Conservation (phyloP, 2,888 invertebrate genomes). For the Leptinotarsa tumamoca region DNA sequence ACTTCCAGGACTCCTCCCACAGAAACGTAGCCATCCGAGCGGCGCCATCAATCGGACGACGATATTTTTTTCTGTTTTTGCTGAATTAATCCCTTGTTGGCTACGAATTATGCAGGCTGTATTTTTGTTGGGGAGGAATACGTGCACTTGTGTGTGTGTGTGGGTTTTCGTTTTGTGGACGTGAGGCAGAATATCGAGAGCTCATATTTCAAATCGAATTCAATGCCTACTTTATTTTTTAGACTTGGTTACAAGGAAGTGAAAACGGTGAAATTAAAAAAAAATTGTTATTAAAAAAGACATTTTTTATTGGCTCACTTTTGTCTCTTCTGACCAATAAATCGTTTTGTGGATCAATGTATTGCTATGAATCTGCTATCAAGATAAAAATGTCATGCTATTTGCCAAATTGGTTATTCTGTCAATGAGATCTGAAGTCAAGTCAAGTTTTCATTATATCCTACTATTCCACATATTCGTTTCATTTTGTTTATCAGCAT, state of each 20-base stretch:
- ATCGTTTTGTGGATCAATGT: too few relatives aligned
- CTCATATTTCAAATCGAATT: neutral
- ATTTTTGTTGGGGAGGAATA: constrained; percentile 1
- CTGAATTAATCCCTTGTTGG: constrained; percentile 15
- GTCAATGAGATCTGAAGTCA: too few relatives aligned
- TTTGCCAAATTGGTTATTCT: too few relatives aligned
- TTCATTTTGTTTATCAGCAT: neutral
- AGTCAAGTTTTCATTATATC: neutral
- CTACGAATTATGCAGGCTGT: constrained; percentile 14
- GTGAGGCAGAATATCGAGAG: neutral
- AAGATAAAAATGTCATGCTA: too few relatives aligned
- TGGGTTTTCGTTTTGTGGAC: neutral
- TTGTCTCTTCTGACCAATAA: too few relatives aligned
- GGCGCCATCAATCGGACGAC: constrained; percentile 17
- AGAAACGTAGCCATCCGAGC: constrained; percentile 11
- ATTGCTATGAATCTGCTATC: too few relatives aligned
- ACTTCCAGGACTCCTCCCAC: constrained; percentile 57
- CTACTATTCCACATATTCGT: neutral
- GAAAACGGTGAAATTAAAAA: too few relatives aligned
- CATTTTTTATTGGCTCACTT: too few relatives aligned
- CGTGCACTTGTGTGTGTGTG: too few relatives aligned
- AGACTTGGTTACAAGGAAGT: too few relatives aligned
- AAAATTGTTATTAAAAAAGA: too few relatives aligned
- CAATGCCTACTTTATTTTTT: too few relatives aligned
- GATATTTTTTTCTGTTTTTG: constrained; percentile 10